Percentiles rank a stretch among this genome's conserved stretches.
Conservation (phyloP, 1,140 invertebrate genomes). For the Euwallacea similis region DNA sequence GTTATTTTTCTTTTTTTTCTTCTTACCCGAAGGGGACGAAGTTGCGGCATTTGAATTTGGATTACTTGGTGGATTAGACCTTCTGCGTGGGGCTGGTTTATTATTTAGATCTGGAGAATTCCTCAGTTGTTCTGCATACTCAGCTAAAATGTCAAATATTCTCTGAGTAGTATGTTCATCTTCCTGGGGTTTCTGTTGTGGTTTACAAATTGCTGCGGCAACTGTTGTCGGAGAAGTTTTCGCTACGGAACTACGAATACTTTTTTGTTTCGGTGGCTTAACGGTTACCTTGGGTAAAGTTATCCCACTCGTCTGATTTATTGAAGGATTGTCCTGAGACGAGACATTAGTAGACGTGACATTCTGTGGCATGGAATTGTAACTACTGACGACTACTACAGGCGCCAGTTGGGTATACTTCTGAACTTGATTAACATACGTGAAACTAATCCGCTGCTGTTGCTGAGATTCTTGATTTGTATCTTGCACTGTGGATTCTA, state of each 20-base stretch:
- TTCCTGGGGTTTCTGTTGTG: constrained; percentile 76
- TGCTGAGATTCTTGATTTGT: constrained; percentile 40
- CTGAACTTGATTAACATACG: constrained; percentile 58
- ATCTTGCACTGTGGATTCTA: constrained; percentile 36
- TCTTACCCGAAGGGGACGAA: constrained; percentile 60
- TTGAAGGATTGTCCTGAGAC: constrained; percentile 51
- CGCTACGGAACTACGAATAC: constrained; percentile 25
- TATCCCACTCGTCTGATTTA: constrained; percentile 54
- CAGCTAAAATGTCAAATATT: constrained; percentile 77
- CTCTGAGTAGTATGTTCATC: constrained; percentile 80
- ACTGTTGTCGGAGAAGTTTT: constrained; percentile 53
- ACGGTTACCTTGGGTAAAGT: constrained; percentile 56
- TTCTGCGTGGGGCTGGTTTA: constrained; percentile 74
- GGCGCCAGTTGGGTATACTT: constrained; percentile 59
- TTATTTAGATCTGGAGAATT: constrained; percentile 80
- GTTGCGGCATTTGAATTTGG: constrained; percentile 69
- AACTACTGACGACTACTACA: constrained; percentile 62
- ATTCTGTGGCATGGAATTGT: constrained; percentile 60
- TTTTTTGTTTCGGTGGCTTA: constrained; percentile 60
- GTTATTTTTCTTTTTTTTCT: constrained; percentile 32
- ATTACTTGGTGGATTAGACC: constrained; percentile 74
- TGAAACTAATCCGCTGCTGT: constrained; percentile 50
- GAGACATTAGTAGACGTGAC: constrained; percentile 64
- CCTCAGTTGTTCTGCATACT: constrained; percentile 77
- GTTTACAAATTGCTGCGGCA: constrained; percentile 62